Evolutionary conservation across 2,113 vertebrate species (phyloP), one percentile per base, ranked within the genome.

Genomic region (Globicephala melas): DNA sequence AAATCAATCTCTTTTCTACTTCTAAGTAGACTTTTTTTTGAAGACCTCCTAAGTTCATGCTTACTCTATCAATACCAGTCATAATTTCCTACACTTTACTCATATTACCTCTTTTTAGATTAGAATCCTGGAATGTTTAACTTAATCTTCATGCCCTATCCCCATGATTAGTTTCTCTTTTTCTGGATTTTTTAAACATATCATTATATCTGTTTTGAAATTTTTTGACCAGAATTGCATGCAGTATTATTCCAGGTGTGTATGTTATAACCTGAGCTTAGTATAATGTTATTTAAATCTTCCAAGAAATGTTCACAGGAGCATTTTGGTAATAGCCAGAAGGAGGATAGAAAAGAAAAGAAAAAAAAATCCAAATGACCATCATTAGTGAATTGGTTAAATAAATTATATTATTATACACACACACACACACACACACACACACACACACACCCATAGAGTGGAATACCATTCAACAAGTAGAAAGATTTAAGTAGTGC

Each of bases 401-500:
- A 82, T 74, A 85, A 95, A 67, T 60, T 85, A 41, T 10, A 81
- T 10, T 36, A 79, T 65, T 74, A 62, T n/a, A 85, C 2, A n/a
- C 23, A 74, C 14, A 73, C 23, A 44, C 71, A 74, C 12, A 55
- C 33, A 60, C 6, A 74, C 14, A 79, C 23, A 92, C 83, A 60
- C 6, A 74, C 14, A 79, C 23, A 90, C 83, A 38, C 26, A 26
- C 70, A 71, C 11, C 44, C 41, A 82, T 20, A 70, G 0, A 85
- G 25, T 80, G 3, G 21, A 89, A 82, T n/a, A 83, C 26, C 11
- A 95, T 62, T 94, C 8, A 88, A 23, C 25, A 96, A 79, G 2
- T 71, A 81, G 94, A 96, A 93, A 93, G 21, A 82, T 89, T 85
- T 89, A 79, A 93, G n/a, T 28, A 81, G 28, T 89, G 5, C n/a